phyloP scores from a whole-genome alignment of 2,888 invertebrate genomes.

The Athripsodes cinereus region DNA sequence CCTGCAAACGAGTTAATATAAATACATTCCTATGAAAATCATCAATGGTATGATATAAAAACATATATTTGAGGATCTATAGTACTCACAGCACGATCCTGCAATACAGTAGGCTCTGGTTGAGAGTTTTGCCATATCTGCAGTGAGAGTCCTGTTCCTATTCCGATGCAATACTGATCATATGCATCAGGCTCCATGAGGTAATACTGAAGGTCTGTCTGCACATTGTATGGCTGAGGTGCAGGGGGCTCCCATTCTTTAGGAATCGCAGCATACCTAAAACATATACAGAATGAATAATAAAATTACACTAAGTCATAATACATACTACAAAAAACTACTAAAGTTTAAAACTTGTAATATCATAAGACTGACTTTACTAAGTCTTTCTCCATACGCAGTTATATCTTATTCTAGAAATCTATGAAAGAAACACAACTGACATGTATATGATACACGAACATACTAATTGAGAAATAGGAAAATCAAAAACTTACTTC shows the following conservation, averaged over 20 bases:
- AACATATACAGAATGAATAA: background rate
- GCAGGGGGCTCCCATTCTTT: constrained; percentile 91
- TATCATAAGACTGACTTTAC: too few relatives aligned
- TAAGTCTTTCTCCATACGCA: too few relatives aligned
- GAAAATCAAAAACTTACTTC: constrained; percentile 74
- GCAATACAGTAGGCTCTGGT: constrained; percentile 76
- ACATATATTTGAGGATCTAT: too few relatives aligned
- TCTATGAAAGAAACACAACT: too few relatives aligned
- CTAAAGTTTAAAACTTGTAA: background rate
- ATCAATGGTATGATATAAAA: too few relatives aligned
- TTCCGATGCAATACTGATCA: constrained; percentile 91
- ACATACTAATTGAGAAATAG: too few relatives aligned
- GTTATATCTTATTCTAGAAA: too few relatives aligned
- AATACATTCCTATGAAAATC: too few relatives aligned
- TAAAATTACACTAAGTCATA: background rate
- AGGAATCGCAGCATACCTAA: constrained; percentile 77
- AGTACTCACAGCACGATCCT: constrained; percentile 68
- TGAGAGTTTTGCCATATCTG: constrained; percentile 85
- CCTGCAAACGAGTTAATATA: constrained; percentile 43
- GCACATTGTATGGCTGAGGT: constrained; percentile 83
- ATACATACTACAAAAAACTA: background rate
- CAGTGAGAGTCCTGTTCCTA: constrained; percentile 74
- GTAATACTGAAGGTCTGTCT: constrained; percentile 89
- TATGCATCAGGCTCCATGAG: constrained; percentile 90
- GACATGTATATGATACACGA: background rate